phyloP scores from a whole-genome alignment of 2,797 vertebrate species.

The Numenius phaeopus region DNA sequence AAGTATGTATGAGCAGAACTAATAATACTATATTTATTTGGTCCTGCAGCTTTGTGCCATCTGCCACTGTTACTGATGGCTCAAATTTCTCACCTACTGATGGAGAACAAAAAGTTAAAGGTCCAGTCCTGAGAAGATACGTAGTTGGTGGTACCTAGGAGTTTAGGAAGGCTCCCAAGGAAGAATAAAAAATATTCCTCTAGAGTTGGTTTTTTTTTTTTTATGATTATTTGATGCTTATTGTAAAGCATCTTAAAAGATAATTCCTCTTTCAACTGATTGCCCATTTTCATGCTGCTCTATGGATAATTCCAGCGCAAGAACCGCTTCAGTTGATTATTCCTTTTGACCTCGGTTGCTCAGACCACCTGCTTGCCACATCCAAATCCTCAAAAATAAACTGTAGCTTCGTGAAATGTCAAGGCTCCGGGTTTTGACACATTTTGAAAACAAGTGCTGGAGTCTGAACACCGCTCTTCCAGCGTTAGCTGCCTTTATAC shows the following conservation, averaged over 20 bases:
- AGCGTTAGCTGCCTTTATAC: neutral
- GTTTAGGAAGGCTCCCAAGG: neutral
- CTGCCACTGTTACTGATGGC: neutral
- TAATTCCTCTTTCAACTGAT: neutral
- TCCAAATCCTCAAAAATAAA: neutral
- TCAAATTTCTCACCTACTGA: neutral
- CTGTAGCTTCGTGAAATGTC: neutral
- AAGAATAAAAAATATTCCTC: neutral
- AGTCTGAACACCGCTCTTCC: neutral
- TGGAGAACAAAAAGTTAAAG: neutral
- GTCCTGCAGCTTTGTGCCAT: neutral
- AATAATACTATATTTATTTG: neutral
- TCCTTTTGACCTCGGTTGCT: neutral
- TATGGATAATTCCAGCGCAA: neutral
- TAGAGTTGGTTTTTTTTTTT: neutral
- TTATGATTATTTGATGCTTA: neutral
- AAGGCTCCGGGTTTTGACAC: neutral
- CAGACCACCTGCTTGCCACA: neutral
- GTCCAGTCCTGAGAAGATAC: neutral
- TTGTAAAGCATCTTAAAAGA: neutral
- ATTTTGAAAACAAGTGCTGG: neutral
- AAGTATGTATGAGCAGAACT: neutral
- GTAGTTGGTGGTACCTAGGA: neutral
- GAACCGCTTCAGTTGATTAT: neutral
- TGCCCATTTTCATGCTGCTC: neutral